These are phyloP conservation scores for Chiloscyllium plagiosum DNA, from an alignment of 2,113 vertebrate genomes.

Conservation along the genomic window DNA sequence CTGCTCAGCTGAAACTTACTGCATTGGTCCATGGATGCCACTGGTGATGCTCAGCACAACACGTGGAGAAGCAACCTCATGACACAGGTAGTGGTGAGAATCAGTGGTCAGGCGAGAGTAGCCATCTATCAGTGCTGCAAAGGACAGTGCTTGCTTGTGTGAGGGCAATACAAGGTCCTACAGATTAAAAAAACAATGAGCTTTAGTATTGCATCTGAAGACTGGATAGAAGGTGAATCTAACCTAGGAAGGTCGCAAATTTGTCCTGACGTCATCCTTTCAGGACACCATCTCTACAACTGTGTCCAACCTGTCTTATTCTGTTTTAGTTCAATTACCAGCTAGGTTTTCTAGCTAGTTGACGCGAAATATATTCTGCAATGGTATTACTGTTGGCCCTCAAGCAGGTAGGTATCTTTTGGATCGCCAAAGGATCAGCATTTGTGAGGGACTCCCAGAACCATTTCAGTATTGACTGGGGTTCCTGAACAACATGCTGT, in stretches of 20 bases:
- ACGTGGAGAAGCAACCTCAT: conserved; percentile 78
- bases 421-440: too few species aligned
- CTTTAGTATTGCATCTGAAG: not conserved
- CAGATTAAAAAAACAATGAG: not conserved
- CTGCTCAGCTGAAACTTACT: conserved; percentile 56
- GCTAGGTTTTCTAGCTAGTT: not conserved
- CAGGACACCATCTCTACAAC: not conserved
- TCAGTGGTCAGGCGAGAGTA: conserved; percentile 86
- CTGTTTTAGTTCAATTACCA: not conserved
- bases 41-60: conserved; percentile 69
- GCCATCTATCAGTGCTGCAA: conserved; percentile 78
- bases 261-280: not conserved
- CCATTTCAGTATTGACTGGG: not conserved
- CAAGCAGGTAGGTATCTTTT: too few species aligned
- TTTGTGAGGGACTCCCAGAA: not conserved
- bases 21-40: conserved; percentile 79
- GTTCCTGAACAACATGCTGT: not conserved
- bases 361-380: not conserved
- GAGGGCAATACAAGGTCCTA: conserved; percentile 72
- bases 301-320: not conserved
- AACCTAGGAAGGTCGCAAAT: not conserved
- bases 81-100: conserved; percentile 85
- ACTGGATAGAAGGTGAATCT: not conserved
- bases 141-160: conserved; percentile 59
- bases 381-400: too few species aligned